Evolutionary conservation across 2,113 vertebrate species (phyloP), one percentile per base, ranked within the genome.

Genomic region (Lampris incognitus): DNA sequence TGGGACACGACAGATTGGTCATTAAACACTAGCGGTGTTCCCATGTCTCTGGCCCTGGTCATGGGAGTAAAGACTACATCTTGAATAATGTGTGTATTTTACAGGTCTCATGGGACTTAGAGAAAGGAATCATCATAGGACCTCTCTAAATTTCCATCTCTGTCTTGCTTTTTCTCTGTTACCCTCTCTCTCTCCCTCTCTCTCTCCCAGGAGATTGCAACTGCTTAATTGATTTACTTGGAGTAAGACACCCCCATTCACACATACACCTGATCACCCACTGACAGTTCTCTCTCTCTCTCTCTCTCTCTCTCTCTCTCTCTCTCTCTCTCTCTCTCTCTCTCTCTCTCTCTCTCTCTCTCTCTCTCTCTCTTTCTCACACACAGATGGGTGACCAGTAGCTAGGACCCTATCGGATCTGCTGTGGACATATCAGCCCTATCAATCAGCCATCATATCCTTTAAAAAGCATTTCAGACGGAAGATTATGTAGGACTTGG

Each of bases 201-300:
- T 38, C 55, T 38, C 74, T 87, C 88, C 81, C 76, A 41, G 2
- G 85, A 78, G 87, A 79, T 66, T 73, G 39, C 71, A 51, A 6
- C 36, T 59, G 78, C 79, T 89, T 90, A 93, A 93, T 90, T 94
- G 91, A 93, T 93, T 93, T 92, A 90, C 88, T 84, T 84, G 69
- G 66, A 57, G 75, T 75, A 63, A 84, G 87, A 90, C 89, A 89
- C 66, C 51, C 84, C 90, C 78, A 80, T 86, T 79, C 88, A 89
- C 72, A 51, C 56, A 13, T 9, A 49, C 74, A 79, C 79, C 72
- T 52, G 69, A 84, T 76, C 83, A 51, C 42, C 62, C 56, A 70
- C 64, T 78, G 76, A 84, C 69, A 63, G 61, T 42, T 58, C 49
- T 50, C 67, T 51, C 9, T 39, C 62, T 54, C 37, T 64, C 38